Percentiles rank a stretch among this genome's conserved stretches.
These are phyloP conservation scores for Chaitophorus viminalis DNA, from an alignment of 2,888 invertebrate species.

Conservation along the genomic window DNA sequence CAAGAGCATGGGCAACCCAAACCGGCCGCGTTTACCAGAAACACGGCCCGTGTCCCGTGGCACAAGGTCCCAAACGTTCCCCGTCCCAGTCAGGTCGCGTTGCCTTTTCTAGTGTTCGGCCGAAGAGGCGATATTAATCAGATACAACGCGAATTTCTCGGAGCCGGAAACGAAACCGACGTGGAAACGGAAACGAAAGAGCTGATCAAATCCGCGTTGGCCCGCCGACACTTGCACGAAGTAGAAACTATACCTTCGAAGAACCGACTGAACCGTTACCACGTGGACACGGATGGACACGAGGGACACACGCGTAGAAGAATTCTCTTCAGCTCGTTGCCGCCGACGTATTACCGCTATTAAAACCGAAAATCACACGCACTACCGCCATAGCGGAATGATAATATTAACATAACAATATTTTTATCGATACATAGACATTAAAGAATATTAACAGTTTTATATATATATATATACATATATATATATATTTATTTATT, in stretches of 20 bases:
- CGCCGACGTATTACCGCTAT: conserved; percentile 62
- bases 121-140: conserved; percentile 65
- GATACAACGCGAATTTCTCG: conserved; percentile 54
- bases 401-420: neutral
- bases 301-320: conserved; percentile 56
- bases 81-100: conserved; percentile 84
- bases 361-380: conserved; percentile 33
- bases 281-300: conserved; percentile 49
- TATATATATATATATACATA: too few relatives aligned
- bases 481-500: too few relatives aligned
- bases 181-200: conserved; percentile 46
- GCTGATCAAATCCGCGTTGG: conserved; percentile 49
- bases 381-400: neutral
- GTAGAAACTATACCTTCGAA: conserved; percentile 51
- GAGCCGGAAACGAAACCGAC: conserved; percentile 45
- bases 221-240: conserved; percentile 49
- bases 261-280: neutral
- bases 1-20: conserved; percentile 48
- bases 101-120: conserved; percentile 87
- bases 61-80: conserved; percentile 89
- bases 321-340: conserved; percentile 65
- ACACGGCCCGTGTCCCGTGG: conserved; percentile 78
- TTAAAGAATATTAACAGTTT: neutral
- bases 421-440: neutral
- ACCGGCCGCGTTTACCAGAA: conserved; percentile 70